Percentiles rank a stretch among this genome's conserved stretches.
Conservation (phyloP, 2,888 invertebrate genomes). For the Clanis bilineata region DNA sequence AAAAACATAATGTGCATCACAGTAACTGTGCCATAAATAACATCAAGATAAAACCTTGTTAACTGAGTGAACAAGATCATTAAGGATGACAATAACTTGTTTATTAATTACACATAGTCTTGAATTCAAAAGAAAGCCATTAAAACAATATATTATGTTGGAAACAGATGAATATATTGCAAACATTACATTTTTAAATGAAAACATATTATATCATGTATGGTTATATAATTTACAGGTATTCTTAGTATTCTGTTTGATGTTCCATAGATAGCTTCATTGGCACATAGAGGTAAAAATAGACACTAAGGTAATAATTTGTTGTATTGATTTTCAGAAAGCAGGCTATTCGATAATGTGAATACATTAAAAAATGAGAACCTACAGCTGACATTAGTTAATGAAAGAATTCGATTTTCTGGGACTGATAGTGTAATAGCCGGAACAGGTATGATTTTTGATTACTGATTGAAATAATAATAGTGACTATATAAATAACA, state of each 20-base stretch:
- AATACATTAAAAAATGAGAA: slow-evolving; percentile 92
- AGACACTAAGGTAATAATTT: neutral
- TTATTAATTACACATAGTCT: neutral
- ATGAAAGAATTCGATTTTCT: slow-evolving; percentile 89
- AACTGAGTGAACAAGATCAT: neutral
- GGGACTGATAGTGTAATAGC: slow-evolving; percentile 66
- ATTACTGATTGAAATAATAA: no score
- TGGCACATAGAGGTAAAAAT: neutral
- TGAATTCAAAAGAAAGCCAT: neutral
- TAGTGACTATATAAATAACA: no score
- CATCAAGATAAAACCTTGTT: neutral
- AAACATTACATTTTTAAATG: no score
- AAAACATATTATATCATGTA: neutral
- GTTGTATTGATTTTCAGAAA: slow-evolving; percentile 84
- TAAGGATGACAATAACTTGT: neutral
- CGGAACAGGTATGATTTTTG: slow-evolving; percentile 47
- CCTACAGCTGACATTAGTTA: slow-evolving; percentile 91
- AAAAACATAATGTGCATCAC: slow-evolving; percentile 1
- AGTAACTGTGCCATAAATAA: neutral
- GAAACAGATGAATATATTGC: neutral
- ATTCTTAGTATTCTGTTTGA: neutral
- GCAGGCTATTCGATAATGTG: slow-evolving; percentile 91
- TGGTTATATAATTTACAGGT: no score
- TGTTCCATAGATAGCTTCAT: neutral
- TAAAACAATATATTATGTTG: neutral